Percentiles rank a stretch among this genome's conserved stretches.
phyloP scores from a whole-genome alignment of 2,888 invertebrate species.

The Metacarcinus magister region DNA sequence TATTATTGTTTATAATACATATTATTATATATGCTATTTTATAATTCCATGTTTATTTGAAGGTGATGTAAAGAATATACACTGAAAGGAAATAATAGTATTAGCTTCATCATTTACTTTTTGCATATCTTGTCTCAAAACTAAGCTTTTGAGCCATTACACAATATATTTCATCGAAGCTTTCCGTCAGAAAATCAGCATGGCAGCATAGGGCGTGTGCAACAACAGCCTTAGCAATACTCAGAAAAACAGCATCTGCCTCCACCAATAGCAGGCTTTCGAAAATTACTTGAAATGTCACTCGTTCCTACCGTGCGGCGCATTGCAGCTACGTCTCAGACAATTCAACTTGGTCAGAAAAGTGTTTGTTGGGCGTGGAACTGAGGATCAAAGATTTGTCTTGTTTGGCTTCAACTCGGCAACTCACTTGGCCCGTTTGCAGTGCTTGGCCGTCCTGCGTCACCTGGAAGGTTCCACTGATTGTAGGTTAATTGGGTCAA shows the following conservation, averaged over 20 bases:
- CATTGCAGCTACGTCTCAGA: too few relatives aligned
- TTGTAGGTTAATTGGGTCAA: constrained; percentile 31
- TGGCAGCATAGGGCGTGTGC: not conserved
- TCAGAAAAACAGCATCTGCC: not conserved
- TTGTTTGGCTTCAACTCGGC: not conserved
- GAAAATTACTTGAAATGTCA: not conserved
- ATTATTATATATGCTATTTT: too few relatives aligned
- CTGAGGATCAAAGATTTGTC: not conserved
- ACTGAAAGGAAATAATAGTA: not conserved
- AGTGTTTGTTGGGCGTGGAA: not conserved
- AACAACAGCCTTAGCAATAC: not conserved
- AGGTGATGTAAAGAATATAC: too few relatives aligned
- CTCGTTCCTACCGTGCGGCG: not conserved
- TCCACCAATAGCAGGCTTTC: not conserved
- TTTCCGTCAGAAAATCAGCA: not conserved
- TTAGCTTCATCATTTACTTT: too few relatives aligned
- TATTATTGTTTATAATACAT: too few relatives aligned
- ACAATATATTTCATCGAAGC: not conserved
- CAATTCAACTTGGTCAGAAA: not conserved
- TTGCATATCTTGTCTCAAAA: too few relatives aligned
- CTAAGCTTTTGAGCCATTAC: not conserved
- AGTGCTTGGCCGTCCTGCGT: not conserved
- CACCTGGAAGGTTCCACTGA: not conserved
- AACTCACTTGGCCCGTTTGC: not conserved
- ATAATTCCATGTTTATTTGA: too few relatives aligned